Conservation (phyloP, 23 tunicate species). For the Oikopleura dioica region DNA sequence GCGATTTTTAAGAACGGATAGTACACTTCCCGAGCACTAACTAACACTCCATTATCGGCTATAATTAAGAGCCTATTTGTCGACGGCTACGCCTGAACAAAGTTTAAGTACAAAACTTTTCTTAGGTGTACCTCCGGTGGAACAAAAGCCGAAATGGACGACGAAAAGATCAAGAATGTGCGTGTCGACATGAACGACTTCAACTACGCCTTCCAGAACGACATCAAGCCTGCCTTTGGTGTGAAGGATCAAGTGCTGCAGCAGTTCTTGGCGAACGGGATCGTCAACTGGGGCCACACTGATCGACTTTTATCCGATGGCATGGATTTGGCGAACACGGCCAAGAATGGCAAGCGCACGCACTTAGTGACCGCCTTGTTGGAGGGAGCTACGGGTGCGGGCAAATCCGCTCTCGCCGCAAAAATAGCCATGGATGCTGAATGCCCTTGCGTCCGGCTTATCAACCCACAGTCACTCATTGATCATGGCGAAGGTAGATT, state of each 20-base stretch:
- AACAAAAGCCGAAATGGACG: slow-evolving; percentile 47
- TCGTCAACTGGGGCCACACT: slow-evolving; percentile 19
- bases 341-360: slow-evolving; percentile 22
- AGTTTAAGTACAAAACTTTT: too few species aligned
- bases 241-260: slow-evolving; percentile 67
- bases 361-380: slow-evolving; percentile 40
- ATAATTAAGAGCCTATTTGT: too few species aligned
- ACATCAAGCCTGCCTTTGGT: slow-evolving; percentile 90
- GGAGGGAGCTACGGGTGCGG: slow-evolving; percentile 46
- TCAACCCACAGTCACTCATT: slow-evolving; percentile 41
- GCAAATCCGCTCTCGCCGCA: slow-evolving; percentile 81
- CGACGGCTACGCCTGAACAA: too few species aligned
- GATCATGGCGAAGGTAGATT: slow-evolving; percentile 26
- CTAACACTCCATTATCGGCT: too few species aligned
- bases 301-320: background rate
- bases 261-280: slow-evolving; percentile 68
- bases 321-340: background rate
- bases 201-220: slow-evolving; percentile 66
- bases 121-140: slow-evolving; percentile 34
- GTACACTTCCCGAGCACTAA: too few species aligned
- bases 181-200: slow-evolving; percentile 47
- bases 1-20: too few species aligned
- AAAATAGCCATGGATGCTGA: slow-evolving; percentile 55
- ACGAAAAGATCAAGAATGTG: slow-evolving; percentile 31
- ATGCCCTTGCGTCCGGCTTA: slow-evolving; percentile 56